Conservation (phyloP, 2,797 vertebrate genomes). For the Eremophila alpestris region DNA sequence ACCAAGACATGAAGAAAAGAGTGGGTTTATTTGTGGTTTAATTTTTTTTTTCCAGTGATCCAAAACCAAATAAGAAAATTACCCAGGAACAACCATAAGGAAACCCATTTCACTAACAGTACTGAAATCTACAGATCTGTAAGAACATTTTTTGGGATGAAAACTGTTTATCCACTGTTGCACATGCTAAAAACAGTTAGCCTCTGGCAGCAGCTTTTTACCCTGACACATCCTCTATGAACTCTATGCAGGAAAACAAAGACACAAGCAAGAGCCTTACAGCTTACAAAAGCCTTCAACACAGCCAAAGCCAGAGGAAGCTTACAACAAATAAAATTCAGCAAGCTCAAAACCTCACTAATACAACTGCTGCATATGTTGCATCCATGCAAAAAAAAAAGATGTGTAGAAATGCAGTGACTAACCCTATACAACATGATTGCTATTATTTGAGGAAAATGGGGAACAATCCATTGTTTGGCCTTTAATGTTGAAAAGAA, state of each 20-base stretch:
- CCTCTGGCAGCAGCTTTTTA: background rate
- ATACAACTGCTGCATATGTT: rapidly evolving
- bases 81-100: background rate
- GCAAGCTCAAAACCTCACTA: background rate
- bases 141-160: background rate
- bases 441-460: background rate
- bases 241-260: background rate
- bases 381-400: background rate
- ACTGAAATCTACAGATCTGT: background rate
- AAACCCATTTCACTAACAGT: background rate
- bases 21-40: background rate
- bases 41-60: background rate
- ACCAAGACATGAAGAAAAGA: background rate
- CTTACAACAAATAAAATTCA: background rate
- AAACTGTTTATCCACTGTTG: background rate
- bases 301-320: background rate
- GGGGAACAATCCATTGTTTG: background rate
- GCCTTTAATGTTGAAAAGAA: background rate
- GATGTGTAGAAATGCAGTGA: background rate
- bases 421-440: background rate
- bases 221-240: background rate
- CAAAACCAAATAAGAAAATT: background rate
- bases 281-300: background rate
- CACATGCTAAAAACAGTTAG: background rate
- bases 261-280: background rate